Conservation (phyloP, 2,113 vertebrate species). For the Machaerirhynchus nigripectus region DNA sequence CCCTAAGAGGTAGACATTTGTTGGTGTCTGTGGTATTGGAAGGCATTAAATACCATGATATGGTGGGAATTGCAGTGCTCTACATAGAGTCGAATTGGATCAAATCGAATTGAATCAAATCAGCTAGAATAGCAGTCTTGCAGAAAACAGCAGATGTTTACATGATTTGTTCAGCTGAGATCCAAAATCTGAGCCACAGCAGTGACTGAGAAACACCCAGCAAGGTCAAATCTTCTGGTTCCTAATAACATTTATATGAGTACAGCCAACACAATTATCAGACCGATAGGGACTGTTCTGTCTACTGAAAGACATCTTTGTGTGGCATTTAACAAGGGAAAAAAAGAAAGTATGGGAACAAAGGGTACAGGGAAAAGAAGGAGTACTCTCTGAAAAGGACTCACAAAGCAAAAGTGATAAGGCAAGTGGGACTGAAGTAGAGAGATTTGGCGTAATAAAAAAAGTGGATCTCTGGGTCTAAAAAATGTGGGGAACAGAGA, state of each 20-base stretch:
- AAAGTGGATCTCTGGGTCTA: background rate
- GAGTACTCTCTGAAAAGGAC: background rate
- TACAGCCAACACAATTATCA: conserved; percentile 7
- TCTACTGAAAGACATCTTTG: background rate
- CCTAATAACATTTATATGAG: conserved; percentile 48
- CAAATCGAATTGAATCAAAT: conserved; percentile 36
- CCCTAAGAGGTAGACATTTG: background rate
- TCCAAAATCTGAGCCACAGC: conserved; percentile 61
- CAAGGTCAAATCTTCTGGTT: conserved; percentile 62
- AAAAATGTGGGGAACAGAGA: background rate
- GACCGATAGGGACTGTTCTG: background rate
- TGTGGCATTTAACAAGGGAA: background rate
- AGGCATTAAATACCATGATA: background rate
- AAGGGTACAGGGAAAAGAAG: background rate
- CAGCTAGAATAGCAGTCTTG: conserved; percentile 1
- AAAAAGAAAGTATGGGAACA: background rate
- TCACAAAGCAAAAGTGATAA: background rate
- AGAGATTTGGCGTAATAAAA: background rate
- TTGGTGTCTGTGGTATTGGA: background rate
- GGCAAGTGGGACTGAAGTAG: background rate
- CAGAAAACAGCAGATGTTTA: conserved; percentile 46
- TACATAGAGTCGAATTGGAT: background rate
- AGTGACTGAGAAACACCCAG: conserved; percentile 60
- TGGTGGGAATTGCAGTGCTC: background rate
- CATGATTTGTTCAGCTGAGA: conserved; percentile 21